Conservation (phyloP, 2,113 vertebrate species). For the Gymnobelideus leadbeateri region DNA sequence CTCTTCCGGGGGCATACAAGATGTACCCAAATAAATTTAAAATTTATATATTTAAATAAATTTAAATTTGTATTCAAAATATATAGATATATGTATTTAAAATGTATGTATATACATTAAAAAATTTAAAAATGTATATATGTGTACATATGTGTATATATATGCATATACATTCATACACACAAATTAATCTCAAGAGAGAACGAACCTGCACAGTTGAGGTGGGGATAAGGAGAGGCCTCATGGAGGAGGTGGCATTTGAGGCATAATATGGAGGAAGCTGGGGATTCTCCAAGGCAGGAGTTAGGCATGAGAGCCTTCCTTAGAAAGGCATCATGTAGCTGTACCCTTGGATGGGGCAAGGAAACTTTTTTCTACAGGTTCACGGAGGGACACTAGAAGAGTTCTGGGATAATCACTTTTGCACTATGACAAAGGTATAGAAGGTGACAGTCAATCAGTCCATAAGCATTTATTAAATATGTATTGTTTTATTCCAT, state of each 20-base stretch:
- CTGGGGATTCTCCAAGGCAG: background rate
- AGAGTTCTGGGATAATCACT: background rate
- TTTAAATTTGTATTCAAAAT: no score
- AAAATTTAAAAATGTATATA: no score
- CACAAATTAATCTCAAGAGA: background rate
- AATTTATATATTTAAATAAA: no score
- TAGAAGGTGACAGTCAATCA: background rate
- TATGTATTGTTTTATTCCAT: background rate
- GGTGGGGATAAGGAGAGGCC: background rate
- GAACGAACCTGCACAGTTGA: background rate
- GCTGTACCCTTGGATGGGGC: background rate
- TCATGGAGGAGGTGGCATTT: background rate
- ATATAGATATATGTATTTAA: no score
- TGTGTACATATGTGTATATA: no score
- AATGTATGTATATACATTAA: no score
- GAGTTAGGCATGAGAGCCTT: background rate
- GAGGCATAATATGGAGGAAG: background rate
- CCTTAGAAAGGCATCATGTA: background rate
- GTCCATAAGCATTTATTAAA: background rate
- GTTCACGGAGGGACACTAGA: background rate
- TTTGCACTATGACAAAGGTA: background rate
- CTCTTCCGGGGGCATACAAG: background rate
- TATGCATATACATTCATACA: background rate
- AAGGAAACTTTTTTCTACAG: background rate
- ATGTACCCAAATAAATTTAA: no score